A percentile compares a stretch with the other conserved stretches of the same genome.
Conservation (phyloP, 2,888 invertebrate genomes). For the Acanthacorydalis orientalis region DNA sequence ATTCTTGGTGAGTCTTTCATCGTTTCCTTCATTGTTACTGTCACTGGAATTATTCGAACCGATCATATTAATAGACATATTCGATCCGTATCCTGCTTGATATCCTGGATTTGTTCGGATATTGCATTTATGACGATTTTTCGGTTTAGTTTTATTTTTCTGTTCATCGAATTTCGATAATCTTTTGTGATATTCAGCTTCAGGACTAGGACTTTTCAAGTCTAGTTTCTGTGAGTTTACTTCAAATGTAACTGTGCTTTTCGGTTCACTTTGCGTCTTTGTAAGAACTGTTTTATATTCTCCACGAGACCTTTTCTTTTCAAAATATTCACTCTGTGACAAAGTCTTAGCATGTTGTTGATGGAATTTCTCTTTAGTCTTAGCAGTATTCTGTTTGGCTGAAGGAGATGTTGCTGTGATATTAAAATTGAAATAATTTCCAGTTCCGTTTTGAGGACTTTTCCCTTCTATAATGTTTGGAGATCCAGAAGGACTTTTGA, state of each 20-base stretch:
- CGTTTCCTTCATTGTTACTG: background rate
- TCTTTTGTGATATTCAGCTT: background rate
- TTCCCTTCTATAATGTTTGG: background rate
- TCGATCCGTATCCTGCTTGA: constrained; percentile 31
- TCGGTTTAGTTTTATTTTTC: constrained; percentile 2
- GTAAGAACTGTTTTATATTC: constrained; percentile 2
- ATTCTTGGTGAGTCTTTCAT: constrained; percentile 21
- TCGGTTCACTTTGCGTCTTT: constrained; percentile 5
- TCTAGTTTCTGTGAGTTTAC: background rate
- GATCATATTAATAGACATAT: constrained; percentile 27
- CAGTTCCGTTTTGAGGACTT: constrained; percentile 9
- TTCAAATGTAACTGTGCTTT: constrained; percentile 5
- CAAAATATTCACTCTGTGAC: constrained; percentile 3
- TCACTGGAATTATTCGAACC: constrained; percentile 19
- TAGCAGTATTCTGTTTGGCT: constrained; percentile 5
- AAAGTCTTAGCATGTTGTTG: constrained; percentile 1
- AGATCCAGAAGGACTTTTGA: background rate
- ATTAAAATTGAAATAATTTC: constrained; percentile 20
- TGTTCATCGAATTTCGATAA: background rate
- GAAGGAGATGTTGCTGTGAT: constrained; percentile 18
- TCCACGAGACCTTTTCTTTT: background rate
- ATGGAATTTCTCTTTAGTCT: background rate
- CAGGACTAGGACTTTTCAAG: background rate
- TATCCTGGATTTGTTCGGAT: constrained; percentile 43
- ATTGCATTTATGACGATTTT: constrained; percentile 17